phyloP scores from a whole-genome alignment of 1,140 invertebrate genomes.

The Pseudomyrmex pallidus region DNA sequence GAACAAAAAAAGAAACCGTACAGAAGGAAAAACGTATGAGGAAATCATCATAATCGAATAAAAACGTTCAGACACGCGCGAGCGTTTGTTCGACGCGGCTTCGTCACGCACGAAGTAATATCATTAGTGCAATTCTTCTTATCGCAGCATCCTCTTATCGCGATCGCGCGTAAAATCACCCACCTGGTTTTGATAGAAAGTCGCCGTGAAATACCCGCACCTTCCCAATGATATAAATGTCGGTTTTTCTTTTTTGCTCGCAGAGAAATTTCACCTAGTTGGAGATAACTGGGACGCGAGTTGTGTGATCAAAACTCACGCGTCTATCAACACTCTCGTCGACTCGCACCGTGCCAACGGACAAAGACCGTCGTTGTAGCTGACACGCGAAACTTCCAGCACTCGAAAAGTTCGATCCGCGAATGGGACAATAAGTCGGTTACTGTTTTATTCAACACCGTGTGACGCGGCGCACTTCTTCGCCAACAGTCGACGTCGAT shows the following conservation, averaged over 20 bases:
- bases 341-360: slow-evolving; percentile 15
- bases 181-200: slow-evolving; percentile 68
- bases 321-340: slow-evolving; percentile 10
- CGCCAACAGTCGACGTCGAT: slow-evolving; percentile 8
- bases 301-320: too few species aligned
- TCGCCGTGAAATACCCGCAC: slow-evolving; percentile 61
- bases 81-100: background rate
- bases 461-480: background rate
- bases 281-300: background rate
- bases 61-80: background rate
- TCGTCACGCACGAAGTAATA: slow-evolving; percentile 27
- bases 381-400: background rate
- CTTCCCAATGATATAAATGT: slow-evolving; percentile 30
- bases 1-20: slow-evolving; percentile 1
- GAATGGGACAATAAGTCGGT: background rate
- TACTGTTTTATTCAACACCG: slow-evolving; percentile 39
- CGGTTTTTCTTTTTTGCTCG: background rate
- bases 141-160: slow-evolving; percentile 38
- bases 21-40: background rate
- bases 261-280: background rate
- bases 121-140: slow-evolving; percentile 41
- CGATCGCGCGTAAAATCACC: slow-evolving; percentile 39
- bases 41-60: background rate
- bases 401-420: background rate
- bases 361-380: background rate